Conservation (phyloP, 92 coral and sea anemone species). For the Paramuricea clavata region DNA sequence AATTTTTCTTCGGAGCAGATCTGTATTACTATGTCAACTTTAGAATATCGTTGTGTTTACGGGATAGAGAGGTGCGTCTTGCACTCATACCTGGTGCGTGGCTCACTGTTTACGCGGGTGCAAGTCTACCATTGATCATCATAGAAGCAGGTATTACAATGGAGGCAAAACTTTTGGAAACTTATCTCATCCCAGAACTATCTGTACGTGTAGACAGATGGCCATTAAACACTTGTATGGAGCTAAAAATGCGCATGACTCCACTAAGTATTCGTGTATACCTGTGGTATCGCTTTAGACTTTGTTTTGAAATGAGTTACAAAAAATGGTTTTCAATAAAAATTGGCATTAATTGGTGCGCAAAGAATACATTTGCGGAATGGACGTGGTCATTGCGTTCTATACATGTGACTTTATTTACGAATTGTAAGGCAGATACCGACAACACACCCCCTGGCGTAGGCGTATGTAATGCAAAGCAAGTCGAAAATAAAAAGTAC, state of each 20-base stretch:
- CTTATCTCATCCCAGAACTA: slow-evolving; percentile 87
- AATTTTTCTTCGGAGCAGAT: slow-evolving; percentile 85
- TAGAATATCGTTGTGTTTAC: slow-evolving; percentile 79
- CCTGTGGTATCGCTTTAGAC: slow-evolving; percentile 86
- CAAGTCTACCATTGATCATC: slow-evolving; percentile 66
- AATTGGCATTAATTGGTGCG: slow-evolving; percentile 78
- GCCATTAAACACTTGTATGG: slow-evolving; percentile 92
- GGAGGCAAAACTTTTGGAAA: slow-evolving; percentile 84
- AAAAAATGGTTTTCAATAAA: slow-evolving; percentile 64
- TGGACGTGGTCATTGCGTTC: slow-evolving; percentile 92
- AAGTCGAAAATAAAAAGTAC: slow-evolving; percentile 80
- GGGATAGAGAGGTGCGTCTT: slow-evolving; percentile 77
- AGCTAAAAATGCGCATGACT: slow-evolving; percentile 85
- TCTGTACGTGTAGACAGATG: slow-evolving; percentile 82
- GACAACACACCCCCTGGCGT: slow-evolving; percentile 87
- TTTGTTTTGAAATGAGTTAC: slow-evolving; percentile 72
- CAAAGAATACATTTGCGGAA: slow-evolving; percentile 77
- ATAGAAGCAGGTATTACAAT: slow-evolving; percentile 88
- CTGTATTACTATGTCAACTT: slow-evolving; percentile 82
- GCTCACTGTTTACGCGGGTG: slow-evolving; percentile 87
- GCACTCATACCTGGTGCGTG: slow-evolving; percentile 93
- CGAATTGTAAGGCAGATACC: slow-evolving; percentile 71
- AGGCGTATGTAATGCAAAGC: slow-evolving; percentile 85
- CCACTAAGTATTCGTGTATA: slow-evolving; percentile 89
- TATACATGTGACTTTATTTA: slow-evolving; percentile 81